phyloP scores from a whole-genome alignment of 1,140 invertebrate species.

The Sarcophaga bullata region DNA sequence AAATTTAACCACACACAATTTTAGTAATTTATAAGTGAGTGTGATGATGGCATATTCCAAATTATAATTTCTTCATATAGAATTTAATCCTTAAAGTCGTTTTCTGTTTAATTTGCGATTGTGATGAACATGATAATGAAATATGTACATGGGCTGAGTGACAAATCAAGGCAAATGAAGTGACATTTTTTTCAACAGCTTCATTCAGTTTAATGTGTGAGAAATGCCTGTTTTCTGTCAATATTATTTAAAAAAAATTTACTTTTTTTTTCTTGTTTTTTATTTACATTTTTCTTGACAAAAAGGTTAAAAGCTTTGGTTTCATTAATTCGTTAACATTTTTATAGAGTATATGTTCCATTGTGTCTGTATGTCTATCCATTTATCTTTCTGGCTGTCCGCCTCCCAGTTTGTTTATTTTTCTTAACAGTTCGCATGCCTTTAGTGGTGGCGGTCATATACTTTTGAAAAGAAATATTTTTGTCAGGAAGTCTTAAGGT shows the following conservation, averaged over 20 bases:
- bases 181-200: no score
- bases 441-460: background rate
- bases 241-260: background rate
- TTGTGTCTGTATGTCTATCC: no score
- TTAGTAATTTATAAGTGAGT: no score
- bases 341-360: no score
- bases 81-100: background rate
- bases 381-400: background rate
- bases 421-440: background rate
- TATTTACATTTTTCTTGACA: background rate
- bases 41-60: no score
- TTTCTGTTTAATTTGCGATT: background rate
- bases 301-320: no score
- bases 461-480: background rate
- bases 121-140: background rate
- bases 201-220: no score
- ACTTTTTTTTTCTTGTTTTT: background rate
- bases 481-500: constrained; percentile 13
- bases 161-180: no score
- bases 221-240: background rate
- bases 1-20: no score
- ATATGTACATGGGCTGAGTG: no score
- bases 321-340: no score
- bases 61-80: no score
- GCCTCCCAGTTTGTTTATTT: background rate